Evolutionary conservation across 2,888 invertebrate species (phyloP), one percentile per base, ranked within the genome.

Genomic region (Polyploca ridens): DNA sequence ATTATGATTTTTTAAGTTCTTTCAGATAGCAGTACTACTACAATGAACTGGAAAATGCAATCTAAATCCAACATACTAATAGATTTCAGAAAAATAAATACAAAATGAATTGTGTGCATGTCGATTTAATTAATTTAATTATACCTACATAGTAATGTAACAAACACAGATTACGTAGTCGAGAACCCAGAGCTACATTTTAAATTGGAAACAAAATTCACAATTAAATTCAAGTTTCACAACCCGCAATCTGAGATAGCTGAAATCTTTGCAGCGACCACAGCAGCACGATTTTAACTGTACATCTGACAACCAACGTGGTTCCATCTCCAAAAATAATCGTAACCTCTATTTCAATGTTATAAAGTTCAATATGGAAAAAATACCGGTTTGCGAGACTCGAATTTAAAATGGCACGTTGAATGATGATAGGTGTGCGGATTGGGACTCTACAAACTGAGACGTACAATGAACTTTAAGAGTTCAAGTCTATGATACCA

Each of bases 391-490:
- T 41, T 13, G 41, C 13, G 41, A 13, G 41, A 41, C 4, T 8
- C 58, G 59, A 16, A 41, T 33, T 62, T 66, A 66, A 64, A 62
- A 35, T 68, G 66, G 65, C 63, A 64, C 65, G 67, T 66, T 69
- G 64, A 70, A 46, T 46, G 14, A 70, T 74, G 73, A 78, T 79
- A 73, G 76, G 68, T 71, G 75, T 72, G 71, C 75, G 70, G 71
- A 81, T 74, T 75, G 74, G 72, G 64, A 67, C 66, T 64, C 75
- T 5, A 46, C 46, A 46, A 72, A 77, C 67, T 76, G 79, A 75
- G 69, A 72, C 82, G 85, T 78, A 66, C 84, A 73, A 76, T 84
- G 84, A 84, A 82, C 85, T 74, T 27, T 27, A 27, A n/a, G 27
- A 27, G 27, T 27, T 27, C 27, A 27, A 44, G 44, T 35, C 35